Conservation (phyloP, 2,888 invertebrate genomes). For the Allygus modestus region DNA sequence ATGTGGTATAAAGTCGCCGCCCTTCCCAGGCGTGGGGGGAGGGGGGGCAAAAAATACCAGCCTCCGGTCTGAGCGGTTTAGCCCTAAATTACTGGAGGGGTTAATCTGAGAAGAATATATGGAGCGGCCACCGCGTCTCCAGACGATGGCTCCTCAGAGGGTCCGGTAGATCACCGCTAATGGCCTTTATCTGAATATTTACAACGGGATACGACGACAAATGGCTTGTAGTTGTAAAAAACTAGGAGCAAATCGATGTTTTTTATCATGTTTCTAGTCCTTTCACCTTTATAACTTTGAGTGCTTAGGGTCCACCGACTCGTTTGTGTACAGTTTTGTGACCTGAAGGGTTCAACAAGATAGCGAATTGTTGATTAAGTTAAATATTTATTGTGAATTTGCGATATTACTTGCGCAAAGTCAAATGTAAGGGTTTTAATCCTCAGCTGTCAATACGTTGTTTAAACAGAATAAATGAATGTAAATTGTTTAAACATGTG, state of each 20-base stretch:
- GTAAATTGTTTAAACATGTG: too few species aligned
- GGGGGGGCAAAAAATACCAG: conserved; percentile 4
- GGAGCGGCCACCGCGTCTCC: conserved; percentile 18
- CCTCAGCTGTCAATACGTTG: too few species aligned
- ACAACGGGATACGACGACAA: conserved; percentile 27
- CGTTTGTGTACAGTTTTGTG: not conserved
- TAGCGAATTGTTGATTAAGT: too few species aligned
- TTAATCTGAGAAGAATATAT: conserved; percentile 35
- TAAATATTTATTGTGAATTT: too few species aligned
- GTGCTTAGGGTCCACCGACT: not conserved
- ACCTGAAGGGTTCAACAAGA: too few species aligned
- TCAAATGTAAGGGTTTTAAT: too few species aligned
- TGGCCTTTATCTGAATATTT: conserved; percentile 32
- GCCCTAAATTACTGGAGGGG: conserved; percentile 28
- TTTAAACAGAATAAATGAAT: too few species aligned
- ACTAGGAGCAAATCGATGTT: conserved; percentile 32
- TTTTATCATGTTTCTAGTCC: conserved; percentile 2
- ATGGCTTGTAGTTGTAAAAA: conserved; percentile 42
- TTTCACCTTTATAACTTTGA: not conserved
- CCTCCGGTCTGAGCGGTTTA: conserved; percentile 33
- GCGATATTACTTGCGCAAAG: too few species aligned
- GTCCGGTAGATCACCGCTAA: conserved; percentile 19
- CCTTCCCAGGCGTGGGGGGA: not conserved
- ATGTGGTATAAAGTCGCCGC: conserved; percentile 36
- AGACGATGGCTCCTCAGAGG: not conserved